phyloP scores from a whole-genome alignment of 2,888 invertebrate species.

The Trichogramma evanescens region DNA sequence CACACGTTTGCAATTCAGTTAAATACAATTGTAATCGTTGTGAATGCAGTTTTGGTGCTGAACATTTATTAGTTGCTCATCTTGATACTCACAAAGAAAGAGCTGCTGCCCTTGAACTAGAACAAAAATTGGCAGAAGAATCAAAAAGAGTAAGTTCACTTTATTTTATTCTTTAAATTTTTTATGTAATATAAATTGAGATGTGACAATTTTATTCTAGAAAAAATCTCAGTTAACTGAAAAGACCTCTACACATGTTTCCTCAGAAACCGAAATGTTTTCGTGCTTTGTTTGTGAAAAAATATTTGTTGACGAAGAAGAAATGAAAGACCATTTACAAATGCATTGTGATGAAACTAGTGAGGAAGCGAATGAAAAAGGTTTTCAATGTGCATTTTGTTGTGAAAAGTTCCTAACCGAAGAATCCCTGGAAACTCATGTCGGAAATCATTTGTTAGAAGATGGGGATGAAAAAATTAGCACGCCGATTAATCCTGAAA shows the following conservation, averaged over 20 bases:
- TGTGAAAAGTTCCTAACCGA: conserved; percentile 37
- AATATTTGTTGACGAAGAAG: conserved; percentile 38
- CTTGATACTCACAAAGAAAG: conserved; percentile 16
- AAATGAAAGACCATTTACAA: conserved; percentile 42
- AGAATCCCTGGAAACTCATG: conserved; percentile 36
- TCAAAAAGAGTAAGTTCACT: no score
- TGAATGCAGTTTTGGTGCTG: conserved; percentile 20
- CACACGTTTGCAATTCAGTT: conserved; percentile 33
- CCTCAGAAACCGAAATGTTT: conserved; percentile 20
- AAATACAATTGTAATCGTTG: conserved; percentile 20
- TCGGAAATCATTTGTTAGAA: conserved; percentile 40
- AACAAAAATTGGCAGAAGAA: no score
- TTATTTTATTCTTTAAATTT: no score
- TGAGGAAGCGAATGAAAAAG: conserved; percentile 27
- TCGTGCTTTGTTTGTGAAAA: conserved; percentile 44
- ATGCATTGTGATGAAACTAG: conserved; percentile 42
- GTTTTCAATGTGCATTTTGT: conserved; percentile 42
- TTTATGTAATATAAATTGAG: no score
- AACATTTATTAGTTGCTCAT: conserved; percentile 22
- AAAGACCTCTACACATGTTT: neutral
- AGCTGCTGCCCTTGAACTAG: no score
- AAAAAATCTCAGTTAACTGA: neutral
- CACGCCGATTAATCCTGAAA: conserved; percentile 31
- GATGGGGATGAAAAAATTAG: conserved; percentile 42
- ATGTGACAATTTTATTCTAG: no score